phyloP scores from a whole-genome alignment of 2,797 vertebrate species.

The Rhynchotus rufescens region DNA sequence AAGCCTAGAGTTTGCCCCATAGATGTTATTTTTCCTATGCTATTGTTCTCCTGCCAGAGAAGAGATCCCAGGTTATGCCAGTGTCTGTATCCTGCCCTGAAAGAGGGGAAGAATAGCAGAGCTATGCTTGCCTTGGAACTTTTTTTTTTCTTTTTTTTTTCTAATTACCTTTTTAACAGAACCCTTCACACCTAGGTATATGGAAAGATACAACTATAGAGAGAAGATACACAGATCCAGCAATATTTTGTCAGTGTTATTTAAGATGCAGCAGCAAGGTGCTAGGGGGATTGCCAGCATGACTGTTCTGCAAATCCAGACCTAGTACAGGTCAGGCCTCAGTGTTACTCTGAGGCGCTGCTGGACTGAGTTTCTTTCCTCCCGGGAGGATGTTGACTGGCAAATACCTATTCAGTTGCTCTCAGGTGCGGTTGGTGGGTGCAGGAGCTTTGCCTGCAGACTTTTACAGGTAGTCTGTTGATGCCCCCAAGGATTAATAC shows the following conservation, averaged over 20 bases:
- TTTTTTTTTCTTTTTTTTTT: background rate
- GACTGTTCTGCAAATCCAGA: slow-evolving; percentile 7
- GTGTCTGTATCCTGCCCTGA: background rate
- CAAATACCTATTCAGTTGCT: background rate
- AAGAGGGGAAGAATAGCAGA: rapidly evolving
- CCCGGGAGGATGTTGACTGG: background rate
- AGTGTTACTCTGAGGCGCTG: background rate
- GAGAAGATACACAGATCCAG: background rate
- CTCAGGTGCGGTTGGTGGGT: rapidly evolving
- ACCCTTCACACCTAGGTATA: rapidly evolving
- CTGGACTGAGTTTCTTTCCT: background rate
- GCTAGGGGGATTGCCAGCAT: background rate
- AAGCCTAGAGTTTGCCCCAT: background rate
- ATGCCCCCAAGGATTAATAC: background rate
- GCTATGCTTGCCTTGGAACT: background rate
- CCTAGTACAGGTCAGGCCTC: background rate
- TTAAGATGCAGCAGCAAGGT: background rate
- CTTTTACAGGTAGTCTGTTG: background rate
- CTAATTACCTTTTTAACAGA: background rate
- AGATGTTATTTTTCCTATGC: background rate
- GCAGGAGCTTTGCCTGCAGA: background rate
- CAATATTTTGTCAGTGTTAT: background rate
- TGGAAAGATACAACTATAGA: background rate
- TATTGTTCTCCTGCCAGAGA: background rate
- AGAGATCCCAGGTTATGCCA: rapidly evolving